A percentile compares a stretch with the other conserved stretches of the same genome.
Evolutionary conservation across 2,888 invertebrate genomes (phyloP).

Genomic region (Malachius bipustulatus): DNA sequence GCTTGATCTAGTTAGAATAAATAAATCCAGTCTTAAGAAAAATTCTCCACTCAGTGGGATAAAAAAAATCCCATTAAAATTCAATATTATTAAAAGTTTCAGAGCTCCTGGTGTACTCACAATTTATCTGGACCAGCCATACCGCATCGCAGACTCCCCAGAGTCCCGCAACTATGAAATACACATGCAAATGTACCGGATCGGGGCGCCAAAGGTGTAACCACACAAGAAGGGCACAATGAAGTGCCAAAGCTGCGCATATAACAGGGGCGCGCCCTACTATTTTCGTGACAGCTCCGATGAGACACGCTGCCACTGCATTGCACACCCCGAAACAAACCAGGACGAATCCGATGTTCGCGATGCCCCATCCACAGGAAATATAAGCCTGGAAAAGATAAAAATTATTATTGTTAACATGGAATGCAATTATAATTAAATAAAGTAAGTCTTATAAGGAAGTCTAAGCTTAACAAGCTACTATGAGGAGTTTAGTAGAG

Average conservation of each 20-base stretch:
- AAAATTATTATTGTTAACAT: too few species aligned
- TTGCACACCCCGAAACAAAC: conserved; percentile 85
- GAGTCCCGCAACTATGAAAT: conserved; percentile 67
- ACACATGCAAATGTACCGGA: conserved; percentile 52
- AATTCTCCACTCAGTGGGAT: too few species aligned
- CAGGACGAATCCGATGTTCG: conserved; percentile 87
- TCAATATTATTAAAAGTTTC: not conserved
- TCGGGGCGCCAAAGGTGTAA: conserved; percentile 63
- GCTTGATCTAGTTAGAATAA: too few species aligned
- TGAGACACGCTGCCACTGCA: conserved; percentile 71
- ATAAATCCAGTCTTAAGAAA: too few species aligned
- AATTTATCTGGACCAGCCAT: conserved; percentile 86
- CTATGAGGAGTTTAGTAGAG: too few species aligned
- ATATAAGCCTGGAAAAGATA: conserved; percentile 62
- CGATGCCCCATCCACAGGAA: conserved; percentile 78
- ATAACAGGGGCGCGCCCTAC: conserved; percentile 73
- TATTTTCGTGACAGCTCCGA: conserved; percentile 66
- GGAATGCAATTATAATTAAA: too few species aligned
- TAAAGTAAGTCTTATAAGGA: too few species aligned
- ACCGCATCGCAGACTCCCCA: conserved; percentile 87
- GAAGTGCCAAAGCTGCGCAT: conserved; percentile 57
- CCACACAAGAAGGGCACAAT: conserved; percentile 54
- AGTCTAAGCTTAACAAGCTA: too few species aligned
- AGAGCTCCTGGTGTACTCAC: conserved; percentile 41
- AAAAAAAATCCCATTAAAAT: not conserved